Base-by-base conservation (phyloP, 2,888 invertebrate genomes). In the Limnephilus rhombicus region DNA sequence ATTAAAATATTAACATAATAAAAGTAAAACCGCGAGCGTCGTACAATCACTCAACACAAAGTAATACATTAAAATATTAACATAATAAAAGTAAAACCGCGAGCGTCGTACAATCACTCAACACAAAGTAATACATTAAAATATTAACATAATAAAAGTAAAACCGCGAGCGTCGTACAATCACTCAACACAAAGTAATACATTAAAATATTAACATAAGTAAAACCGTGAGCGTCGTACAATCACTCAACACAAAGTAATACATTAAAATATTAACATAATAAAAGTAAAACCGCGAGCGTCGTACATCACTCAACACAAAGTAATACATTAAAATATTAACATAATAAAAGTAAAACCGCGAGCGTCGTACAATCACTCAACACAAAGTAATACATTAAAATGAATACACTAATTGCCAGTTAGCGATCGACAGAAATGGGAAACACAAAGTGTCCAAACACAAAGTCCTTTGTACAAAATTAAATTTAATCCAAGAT, bases 401-500 rank as follows among this genome's bases (percentile, higher is more conserved):
- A 86, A 86, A 11, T 86, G 45, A 86, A 86, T 49, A 88, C 88
- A 80, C 80, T 53, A 80, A 53, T 80, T 80, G 24, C 24, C 68
- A 88, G 34, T 80, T 80, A 31, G 31, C 37, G n/a, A 68, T 24
- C 80, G 24, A 80, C 31, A 37, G 34, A 88, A 68, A 9, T 37
- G 24, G 34, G 37, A 53, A 41, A 34, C 24, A 24, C 24, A 68
- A 68, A 68, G 53, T 24, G 9, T n/a, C n/a, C n/a, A n/a, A n/a
- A n/a, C n/a, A n/a, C n/a, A n/a, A n/a, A n/a, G 24, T 68, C 68
- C 24, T 68, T 68, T 68, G 68, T 68, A 68, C 68, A 68, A 68
- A 68, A 68, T 68, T 68, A 80, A 37, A 81, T 86, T 82, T 91
- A 93, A 34, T 93, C 93, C 81, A 92, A 90, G 31, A 90, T 87